phyloP scores from a whole-genome alignment of 2,113 vertebrate genomes.

The Sporophila hypoxantha region DNA sequence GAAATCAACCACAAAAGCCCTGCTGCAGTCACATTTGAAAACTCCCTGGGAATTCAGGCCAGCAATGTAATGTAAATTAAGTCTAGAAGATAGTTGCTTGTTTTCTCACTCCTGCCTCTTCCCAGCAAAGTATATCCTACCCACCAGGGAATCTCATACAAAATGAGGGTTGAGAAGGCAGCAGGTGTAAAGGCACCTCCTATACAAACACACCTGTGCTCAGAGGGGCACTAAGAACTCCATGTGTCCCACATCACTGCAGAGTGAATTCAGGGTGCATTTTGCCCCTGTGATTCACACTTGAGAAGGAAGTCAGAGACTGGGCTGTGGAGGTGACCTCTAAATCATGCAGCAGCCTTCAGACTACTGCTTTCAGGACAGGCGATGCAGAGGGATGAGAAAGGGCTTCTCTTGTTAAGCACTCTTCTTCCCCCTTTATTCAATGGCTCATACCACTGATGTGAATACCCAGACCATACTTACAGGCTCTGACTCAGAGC shows the following conservation, averaged over 20 bases:
- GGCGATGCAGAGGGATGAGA: not conserved
- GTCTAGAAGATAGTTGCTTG: not conserved
- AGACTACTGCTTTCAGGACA: not conserved
- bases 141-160: not conserved
- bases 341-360: not conserved
- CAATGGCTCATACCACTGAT: not conserved
- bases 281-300: not conserved
- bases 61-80: not conserved
- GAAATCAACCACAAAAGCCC: not conserved
- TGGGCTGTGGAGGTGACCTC: not conserved
- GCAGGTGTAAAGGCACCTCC: not conserved
- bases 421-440: not conserved
- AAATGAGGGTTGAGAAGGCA: not conserved
- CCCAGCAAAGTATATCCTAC: not conserved
- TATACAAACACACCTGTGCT: not conserved
- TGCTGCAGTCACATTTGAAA: not conserved
- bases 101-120: not conserved
- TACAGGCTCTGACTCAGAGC: not conserved
- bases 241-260: rapidly evolving
- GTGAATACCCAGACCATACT: not conserved
- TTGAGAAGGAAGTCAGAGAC: not conserved
- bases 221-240: not conserved
- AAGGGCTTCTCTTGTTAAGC: not conserved
- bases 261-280: not conserved
- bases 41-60: not conserved